Evolutionary conservation across 2,888 invertebrate species (phyloP).

Genomic region (Smittia aterrima): DNA sequence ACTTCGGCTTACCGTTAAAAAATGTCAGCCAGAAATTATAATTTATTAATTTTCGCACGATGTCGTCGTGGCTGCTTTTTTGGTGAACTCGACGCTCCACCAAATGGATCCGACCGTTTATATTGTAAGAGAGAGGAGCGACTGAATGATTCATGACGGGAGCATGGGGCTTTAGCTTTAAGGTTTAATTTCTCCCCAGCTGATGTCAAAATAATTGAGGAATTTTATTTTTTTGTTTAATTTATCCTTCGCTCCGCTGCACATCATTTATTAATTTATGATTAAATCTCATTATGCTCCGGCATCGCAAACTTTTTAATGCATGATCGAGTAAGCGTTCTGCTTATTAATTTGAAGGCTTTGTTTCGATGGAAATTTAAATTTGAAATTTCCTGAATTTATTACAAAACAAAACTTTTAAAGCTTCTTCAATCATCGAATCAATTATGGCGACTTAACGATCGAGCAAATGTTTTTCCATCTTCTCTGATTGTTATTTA

Average conservation of each 20-base stretch:
- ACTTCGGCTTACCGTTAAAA: neutral
- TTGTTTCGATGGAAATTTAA: too few species aligned
- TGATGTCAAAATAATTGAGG: conserved; percentile 5
- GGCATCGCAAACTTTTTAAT: neutral
- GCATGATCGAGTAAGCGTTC: neutral
- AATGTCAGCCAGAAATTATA: neutral
- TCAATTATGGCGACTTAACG: too few species aligned
- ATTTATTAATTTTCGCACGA: conserved; percentile 6
- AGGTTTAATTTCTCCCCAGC: neutral
- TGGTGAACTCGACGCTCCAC: neutral
- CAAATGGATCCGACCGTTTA: neutral
- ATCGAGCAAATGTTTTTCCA: too few species aligned
- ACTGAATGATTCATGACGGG: too few species aligned
- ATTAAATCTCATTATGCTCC: conserved; percentile 12
- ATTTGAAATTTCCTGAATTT: too few species aligned
- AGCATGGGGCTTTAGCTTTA: too few species aligned
- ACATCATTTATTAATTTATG: neutral
- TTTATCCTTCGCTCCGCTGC: neutral
- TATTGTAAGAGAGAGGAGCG: neutral
- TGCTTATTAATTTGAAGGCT: neutral
- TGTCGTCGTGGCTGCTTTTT: neutral
- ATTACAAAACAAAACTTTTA: too few species aligned
- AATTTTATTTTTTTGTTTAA: neutral
- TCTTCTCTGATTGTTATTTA: too few species aligned
- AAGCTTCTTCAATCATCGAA: too few species aligned